Evolutionary conservation across 1,140 invertebrate species (phyloP).

Genomic region (Drosophila azteca): DNA sequence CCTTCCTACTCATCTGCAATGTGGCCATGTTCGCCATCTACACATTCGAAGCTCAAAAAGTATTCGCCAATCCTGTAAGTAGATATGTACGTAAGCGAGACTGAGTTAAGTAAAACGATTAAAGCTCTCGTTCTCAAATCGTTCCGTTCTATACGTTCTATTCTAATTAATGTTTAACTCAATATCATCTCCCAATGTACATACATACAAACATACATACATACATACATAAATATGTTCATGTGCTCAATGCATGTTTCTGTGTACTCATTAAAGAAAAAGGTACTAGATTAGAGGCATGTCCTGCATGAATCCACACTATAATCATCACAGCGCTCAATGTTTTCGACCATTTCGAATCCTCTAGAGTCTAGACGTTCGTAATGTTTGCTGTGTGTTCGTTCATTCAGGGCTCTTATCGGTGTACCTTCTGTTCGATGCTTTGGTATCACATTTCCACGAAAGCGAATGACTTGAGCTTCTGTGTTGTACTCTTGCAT

Average conservation of each 20-base stretch:
- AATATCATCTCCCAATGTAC: conserved; percentile 6
- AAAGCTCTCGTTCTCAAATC: conserved; percentile 75
- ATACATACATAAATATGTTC: not conserved
- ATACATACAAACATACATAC: no score
- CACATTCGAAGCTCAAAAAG: conserved; percentile 97
- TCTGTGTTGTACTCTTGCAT: conserved; percentile 15
- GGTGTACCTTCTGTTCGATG: no score
- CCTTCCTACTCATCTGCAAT: conserved; percentile 97
- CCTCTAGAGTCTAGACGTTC: no score
- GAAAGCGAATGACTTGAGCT: no score
- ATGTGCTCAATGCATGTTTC: conserved; percentile 16
- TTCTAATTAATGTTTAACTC: conserved; percentile 27
- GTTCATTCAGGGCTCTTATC: no score
- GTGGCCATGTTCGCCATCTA: conserved; percentile 97
- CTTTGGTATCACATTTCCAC: no score
- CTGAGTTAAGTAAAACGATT: conserved; percentile 81
- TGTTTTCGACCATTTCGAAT: no score
- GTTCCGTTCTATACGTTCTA: conserved; percentile 27
- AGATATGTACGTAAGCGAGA: conserved; percentile 84
- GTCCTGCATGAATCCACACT: no score
- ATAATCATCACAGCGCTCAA: no score
- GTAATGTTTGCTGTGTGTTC: no score
- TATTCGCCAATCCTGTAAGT: conserved; percentile 93
- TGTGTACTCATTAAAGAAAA: not conserved
- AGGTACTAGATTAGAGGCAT: no score